Evolutionary conservation across 2,113 vertebrate genomes (phyloP).

Genomic region (Pithys albifrons): DNA sequence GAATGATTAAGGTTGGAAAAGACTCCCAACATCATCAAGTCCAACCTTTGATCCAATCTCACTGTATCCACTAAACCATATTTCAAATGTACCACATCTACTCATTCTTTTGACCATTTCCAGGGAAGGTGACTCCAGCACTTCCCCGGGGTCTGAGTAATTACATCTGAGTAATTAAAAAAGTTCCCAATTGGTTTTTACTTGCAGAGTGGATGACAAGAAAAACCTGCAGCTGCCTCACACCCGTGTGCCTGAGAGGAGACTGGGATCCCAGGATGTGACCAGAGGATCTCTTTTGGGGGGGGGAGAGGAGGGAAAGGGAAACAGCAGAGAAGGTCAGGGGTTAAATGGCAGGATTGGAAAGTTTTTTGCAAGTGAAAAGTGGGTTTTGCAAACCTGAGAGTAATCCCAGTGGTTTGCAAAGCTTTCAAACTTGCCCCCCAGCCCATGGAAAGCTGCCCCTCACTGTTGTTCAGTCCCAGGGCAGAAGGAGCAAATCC

Average conservation of each 20-base stretch:
- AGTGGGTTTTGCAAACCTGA: constrained; percentile 33
- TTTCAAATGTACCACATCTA: not conserved
- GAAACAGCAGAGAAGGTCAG: not conserved
- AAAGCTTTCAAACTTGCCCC: not conserved
- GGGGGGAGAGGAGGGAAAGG: not conserved
- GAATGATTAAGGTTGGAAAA: not conserved
- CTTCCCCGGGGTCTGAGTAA: not conserved
- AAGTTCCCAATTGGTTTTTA: not conserved
- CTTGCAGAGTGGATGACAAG: not conserved
- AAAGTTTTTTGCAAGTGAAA: constrained; percentile 13
- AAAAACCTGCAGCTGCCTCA: not conserved
- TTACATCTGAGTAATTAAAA: not conserved
- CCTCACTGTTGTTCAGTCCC: not conserved
- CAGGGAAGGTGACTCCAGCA: not conserved
- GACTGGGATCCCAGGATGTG: not conserved
- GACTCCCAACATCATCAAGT: not conserved
- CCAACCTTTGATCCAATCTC: fast-evolving
- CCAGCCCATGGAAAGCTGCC: not conserved
- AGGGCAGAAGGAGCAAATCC: constrained; percentile 45
- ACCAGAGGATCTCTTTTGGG: not conserved
- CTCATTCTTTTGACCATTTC: too few species aligned
- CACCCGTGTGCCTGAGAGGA: not conserved
- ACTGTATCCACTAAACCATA: fast-evolving
- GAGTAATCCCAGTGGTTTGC: not conserved
- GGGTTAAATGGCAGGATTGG: constrained; percentile 17